Conservation (phyloP, 2,888 invertebrate species). For the Macrosiphum euphorbiae region DNA sequence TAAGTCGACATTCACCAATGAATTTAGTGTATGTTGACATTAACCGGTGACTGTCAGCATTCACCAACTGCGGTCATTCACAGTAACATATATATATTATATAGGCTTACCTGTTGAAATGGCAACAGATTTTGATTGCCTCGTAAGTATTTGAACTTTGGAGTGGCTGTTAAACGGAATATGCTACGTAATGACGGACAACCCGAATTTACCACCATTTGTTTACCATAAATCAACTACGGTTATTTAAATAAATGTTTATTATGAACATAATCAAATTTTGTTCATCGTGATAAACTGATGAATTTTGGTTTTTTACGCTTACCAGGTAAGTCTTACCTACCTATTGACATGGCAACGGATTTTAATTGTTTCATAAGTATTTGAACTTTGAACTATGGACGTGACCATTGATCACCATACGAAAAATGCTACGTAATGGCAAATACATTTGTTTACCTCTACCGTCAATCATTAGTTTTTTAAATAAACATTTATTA, state of each 20-base stretch:
- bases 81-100: background rate
- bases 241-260: background rate
- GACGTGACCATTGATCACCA: background rate
- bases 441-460: background rate
- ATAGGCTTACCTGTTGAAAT: background rate
- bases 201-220: background rate
- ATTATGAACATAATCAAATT: background rate
- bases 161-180: background rate
- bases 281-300: background rate
- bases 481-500: too few relatives aligned
- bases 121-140: background rate
- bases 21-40: too few relatives aligned
- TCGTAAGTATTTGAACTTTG: background rate
- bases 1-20: too few relatives aligned
- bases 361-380: background rate
- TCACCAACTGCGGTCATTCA: too few relatives aligned
- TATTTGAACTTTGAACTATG: background rate
- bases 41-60: too few relatives aligned
- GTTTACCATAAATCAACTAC: background rate
- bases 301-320: background rate
- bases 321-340: too few relatives aligned
- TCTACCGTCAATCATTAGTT: too few relatives aligned
- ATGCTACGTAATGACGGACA: background rate
- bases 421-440: background rate
- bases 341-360: background rate